Conservation (phyloP, 2,113 vertebrate genomes). For the Addax nasomaculatus region DNA sequence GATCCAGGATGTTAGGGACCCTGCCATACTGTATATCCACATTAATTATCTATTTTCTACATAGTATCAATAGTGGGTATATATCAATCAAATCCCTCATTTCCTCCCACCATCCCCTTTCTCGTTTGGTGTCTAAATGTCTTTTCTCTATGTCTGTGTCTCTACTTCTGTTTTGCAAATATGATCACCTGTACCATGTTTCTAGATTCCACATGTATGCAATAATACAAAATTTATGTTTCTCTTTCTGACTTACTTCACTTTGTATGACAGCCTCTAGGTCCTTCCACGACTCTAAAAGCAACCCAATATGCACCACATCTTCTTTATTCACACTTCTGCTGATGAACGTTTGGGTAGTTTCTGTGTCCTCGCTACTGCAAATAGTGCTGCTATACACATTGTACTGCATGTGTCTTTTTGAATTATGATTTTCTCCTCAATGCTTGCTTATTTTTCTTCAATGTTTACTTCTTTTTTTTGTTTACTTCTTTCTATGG, state of each 20-base stretch:
- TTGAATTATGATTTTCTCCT: not conserved
- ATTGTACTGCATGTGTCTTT: not conserved
- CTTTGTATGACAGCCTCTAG: not conserved
- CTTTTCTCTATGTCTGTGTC: not conserved
- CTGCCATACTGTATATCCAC: not conserved
- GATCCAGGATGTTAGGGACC: not conserved
- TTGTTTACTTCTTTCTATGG: not conserved
- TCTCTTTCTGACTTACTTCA: not conserved
- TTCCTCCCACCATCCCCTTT: not conserved
- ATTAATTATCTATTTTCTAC: not conserved
- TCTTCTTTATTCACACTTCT: not conserved
- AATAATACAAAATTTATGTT: not conserved
- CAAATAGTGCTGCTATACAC: not conserved
- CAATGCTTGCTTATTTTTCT: not conserved
- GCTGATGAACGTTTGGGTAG: not conserved
- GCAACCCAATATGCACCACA: not conserved
- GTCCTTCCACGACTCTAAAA: not conserved
- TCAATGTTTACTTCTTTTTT: not conserved
- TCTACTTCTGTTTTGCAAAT: not conserved
- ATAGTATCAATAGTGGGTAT: not conserved
- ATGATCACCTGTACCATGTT: not conserved
- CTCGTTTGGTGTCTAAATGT: not conserved
- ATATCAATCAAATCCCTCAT: not conserved
- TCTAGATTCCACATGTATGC: not conserved
- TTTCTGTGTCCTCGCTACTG: rapidly evolving